phyloP scores from a whole-genome alignment of 2,113 vertebrate species.

The Hystrix cristata region DNA sequence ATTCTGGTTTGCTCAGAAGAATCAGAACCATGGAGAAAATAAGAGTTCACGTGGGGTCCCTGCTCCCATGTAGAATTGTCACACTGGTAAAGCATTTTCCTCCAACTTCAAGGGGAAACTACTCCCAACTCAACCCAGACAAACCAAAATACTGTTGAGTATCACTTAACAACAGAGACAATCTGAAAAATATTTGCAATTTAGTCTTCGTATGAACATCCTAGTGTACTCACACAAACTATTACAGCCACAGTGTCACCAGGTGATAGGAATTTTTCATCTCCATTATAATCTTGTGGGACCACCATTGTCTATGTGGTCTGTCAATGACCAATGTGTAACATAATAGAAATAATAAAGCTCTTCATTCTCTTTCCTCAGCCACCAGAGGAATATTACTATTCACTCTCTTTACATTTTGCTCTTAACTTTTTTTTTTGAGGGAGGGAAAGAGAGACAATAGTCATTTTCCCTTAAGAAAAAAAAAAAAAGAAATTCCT shows the following conservation, averaged over 20 bases:
- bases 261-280: background rate
- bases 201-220: background rate
- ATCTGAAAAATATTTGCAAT: background rate
- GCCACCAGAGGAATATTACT: background rate
- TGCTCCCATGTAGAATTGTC: background rate
- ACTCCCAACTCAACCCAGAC: background rate
- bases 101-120: background rate
- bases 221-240: background rate
- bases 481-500: background rate
- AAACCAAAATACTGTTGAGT: background rate
- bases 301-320: background rate
- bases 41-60: background rate
- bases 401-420: background rate
- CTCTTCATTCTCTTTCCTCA: background rate
- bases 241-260: background rate
- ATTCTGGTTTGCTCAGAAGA: background rate
- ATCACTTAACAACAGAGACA: background rate
- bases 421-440: background rate
- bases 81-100: background rate
- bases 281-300: background rate
- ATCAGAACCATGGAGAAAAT: background rate
- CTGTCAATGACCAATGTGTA: background rate
- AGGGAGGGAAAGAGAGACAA: fast-evolving
- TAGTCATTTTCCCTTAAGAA: background rate
- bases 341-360: background rate